Evolutionary conservation across 2,888 invertebrate species (phyloP), one percentile per base, ranked within the genome.

Genomic region (Stramonita haemastoma): DNA sequence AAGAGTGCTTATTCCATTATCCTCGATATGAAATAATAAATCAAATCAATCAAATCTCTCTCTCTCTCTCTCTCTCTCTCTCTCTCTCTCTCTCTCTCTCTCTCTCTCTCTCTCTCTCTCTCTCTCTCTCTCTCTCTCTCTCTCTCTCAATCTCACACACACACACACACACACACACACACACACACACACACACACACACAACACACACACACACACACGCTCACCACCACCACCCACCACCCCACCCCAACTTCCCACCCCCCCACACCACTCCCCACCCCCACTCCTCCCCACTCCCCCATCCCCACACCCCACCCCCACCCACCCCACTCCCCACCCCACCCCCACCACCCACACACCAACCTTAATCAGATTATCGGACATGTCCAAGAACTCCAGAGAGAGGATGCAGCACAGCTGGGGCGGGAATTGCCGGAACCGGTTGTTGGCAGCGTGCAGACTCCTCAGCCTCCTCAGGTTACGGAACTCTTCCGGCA

Each of bases 391-490:
- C 11, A 96, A 93, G 89, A 96, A 95, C 89, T 94, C 93, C 77
- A 96, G 91, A 11, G 92, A 91, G 34, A 91, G 87, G 15, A 96
- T 90, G 26, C 94, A 93, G 90, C 94, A 95, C 70, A 96, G 92
- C 29, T 94, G 93, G 34, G 92, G 57, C 0, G 95, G 95, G 87
- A 96, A 95, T 4, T 92, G 91, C 17, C 93, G 92, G 90, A 96
- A 93, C 85, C 94, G 92, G 94, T 96, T 96, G 91, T 96, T 96
- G 89, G 96, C 95, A 87, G 94, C 83, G 89, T 95, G 95, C n/a
- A 96, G 92, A 89, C 95, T 95, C 46, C 91, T 88, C 34, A 96
- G 92, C 56, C 93, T 92, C 19, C 90, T 90, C 73, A 96, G 92
- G 60, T 94, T 93, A 22, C 91, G 91, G 83, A 96, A 94, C 34